Conservation (phyloP, 1,140 invertebrate genomes). For the Meloidogyne chitwoodi region DNA sequence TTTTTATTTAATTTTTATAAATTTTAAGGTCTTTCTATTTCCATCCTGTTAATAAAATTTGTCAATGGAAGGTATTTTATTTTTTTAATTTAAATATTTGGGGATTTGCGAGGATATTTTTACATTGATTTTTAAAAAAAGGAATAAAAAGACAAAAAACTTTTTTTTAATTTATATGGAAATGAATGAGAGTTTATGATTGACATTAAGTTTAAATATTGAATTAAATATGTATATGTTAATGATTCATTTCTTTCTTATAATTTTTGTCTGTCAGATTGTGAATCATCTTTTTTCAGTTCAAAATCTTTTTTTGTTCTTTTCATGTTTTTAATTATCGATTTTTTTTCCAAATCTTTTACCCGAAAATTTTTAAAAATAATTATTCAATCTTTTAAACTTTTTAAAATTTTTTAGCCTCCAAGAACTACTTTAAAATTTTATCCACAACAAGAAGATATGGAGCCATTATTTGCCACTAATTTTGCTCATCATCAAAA, state of each 20-base stretch:
- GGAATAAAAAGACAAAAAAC: no score
- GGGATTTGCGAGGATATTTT: not conserved
- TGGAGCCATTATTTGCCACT: not conserved
- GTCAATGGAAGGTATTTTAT: constrained; percentile 38
- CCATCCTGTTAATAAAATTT: constrained; percentile 27
- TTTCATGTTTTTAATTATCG: no score
- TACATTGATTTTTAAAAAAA: no score
- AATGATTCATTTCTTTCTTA: constrained; percentile 14
- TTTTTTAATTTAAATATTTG: not conserved
- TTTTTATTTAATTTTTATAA: not conserved
- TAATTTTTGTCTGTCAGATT: not conserved
- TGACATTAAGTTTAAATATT: not conserved
- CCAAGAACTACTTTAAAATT: constrained; percentile 5
- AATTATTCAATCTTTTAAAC: no score
- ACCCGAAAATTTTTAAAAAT: no score
- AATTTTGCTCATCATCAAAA: constrained; percentile 7
- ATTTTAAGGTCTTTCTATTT: constrained; percentile 27
- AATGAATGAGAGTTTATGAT: not conserved
- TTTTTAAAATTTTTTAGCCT: not conserved
- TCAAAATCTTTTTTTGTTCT: no score
- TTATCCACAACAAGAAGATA: not conserved
- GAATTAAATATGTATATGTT: constrained; percentile 19
- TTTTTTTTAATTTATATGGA: no score
- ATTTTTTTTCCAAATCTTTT: no score
- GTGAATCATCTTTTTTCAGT: not conserved